A percentile compares a stretch with the other conserved stretches of the same genome.
Conservation (phyloP, 2,113 vertebrate genomes). For the Diadophis punctatus region DNA sequence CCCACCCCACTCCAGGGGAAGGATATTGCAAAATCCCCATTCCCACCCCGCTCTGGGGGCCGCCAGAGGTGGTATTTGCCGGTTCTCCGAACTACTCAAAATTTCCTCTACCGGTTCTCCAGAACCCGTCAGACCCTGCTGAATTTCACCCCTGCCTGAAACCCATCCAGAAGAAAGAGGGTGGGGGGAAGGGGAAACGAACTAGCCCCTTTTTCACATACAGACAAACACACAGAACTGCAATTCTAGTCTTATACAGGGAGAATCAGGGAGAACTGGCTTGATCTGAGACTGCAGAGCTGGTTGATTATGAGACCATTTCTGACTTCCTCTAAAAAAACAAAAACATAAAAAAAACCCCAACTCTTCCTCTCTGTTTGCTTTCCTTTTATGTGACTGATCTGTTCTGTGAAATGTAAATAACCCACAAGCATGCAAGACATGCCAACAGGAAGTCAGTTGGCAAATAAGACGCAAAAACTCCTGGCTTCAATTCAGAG, state of each 20-base stretch:
- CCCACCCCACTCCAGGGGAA: no score
- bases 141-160: not conserved
- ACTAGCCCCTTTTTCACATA: not conserved
- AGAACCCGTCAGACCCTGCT: no score
- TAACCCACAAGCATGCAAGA: conserved; percentile 38
- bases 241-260: conserved; percentile 17
- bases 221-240: conserved; percentile 36
- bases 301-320: conserved; percentile 23
- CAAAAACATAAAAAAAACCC: not conserved
- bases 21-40: no score
- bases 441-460: conserved; percentile 43
- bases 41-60: no score
- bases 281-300: conserved; percentile 30
- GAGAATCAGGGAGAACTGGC: conserved; percentile 28
- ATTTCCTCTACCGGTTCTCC: no score
- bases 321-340: not conserved
- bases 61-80: no score
- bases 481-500: not conserved
- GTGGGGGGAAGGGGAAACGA: not conserved
- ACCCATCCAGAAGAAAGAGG: conserved; percentile 18
- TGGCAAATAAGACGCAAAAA: not conserved
- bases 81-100: no score
- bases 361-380: not conserved
- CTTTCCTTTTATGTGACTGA: conserved; percentile 33
- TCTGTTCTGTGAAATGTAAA: conserved; percentile 48